Percentiles rank a stretch among this genome's conserved stretches.
Evolutionary conservation across 2,888 invertebrate species (phyloP).

Genomic region (Melitaea athalia): DNA sequence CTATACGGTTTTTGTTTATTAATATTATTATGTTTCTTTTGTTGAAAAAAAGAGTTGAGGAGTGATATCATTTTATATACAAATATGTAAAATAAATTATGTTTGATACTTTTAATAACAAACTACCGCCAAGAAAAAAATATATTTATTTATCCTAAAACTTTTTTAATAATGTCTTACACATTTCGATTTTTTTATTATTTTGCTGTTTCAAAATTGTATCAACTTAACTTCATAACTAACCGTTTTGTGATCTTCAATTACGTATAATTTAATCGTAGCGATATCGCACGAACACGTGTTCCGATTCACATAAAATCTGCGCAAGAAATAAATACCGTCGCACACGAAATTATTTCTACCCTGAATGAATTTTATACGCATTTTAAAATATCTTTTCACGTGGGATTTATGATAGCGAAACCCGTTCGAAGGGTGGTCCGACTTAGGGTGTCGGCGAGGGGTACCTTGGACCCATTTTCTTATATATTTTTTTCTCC

Average conservation of each 20-base stretch:
- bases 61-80: not conserved
- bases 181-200: no score
- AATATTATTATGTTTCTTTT: not conserved
- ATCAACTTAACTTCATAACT: not conserved
- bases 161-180: no score
- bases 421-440: constrained; percentile 80
- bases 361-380: constrained; percentile 81
- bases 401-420: constrained; percentile 79
- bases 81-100: no score
- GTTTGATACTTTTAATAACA: no score
- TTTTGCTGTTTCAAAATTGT: not conserved
- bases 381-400: constrained; percentile 81
- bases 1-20: constrained; percentile 10
- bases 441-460: constrained; percentile 55
- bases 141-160: no score
- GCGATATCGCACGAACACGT: constrained; percentile 54
- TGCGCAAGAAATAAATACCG: constrained; percentile 68
- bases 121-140: no score
- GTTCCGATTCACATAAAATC: constrained; percentile 57
- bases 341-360: constrained; percentile 73
- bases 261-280: constrained; percentile 5
- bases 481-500: constrained; percentile 74
- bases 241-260: not conserved
- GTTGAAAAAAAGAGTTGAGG: not conserved
- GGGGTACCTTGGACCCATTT: constrained; percentile 68